These are phyloP conservation scores for Rotaria sp. DNA, from an alignment of 2,888 invertebrate genomes.

Conservation along the genomic window DNA sequence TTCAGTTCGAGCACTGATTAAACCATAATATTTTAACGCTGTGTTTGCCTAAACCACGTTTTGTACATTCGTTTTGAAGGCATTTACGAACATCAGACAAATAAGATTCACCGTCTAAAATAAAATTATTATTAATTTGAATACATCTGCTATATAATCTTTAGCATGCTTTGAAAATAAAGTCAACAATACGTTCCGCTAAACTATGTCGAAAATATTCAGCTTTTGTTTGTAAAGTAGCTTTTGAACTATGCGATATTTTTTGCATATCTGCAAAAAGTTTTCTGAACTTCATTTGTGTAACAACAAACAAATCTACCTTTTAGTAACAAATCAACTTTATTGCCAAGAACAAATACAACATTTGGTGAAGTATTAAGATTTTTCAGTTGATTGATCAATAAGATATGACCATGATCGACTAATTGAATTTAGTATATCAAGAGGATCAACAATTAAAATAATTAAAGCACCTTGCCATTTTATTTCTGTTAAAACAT, in stretches of 20 bases:
- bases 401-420: slow-evolving; percentile 45
- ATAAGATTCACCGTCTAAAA: slow-evolving; percentile 60
- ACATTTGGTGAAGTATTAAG: not conserved
- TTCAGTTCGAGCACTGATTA: slow-evolving; percentile 86
- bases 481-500: slow-evolving; percentile 66
- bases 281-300: no score
- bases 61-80: slow-evolving; percentile 62
- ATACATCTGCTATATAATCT: no score
- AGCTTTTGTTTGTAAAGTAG: not conserved
- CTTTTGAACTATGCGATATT: no score
- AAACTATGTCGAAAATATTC: no score
- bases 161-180: no score
- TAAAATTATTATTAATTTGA: not conserved
- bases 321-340: slow-evolving; percentile 77
- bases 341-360: slow-evolving; percentile 67
- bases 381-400: slow-evolving; percentile 40
- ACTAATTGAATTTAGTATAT: slow-evolving; percentile 81
- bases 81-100: slow-evolving; percentile 64
- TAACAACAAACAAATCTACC: not conserved
- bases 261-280: no score
- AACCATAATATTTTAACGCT: slow-evolving; percentile 49
- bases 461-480: slow-evolving; percentile 66
- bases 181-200: no score
- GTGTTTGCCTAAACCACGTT: slow-evolving; percentile 60
- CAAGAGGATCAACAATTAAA: slow-evolving; percentile 78